phyloP scores from a whole-genome alignment of 2,888 invertebrate genomes.

The Abrostola tripartita region DNA sequence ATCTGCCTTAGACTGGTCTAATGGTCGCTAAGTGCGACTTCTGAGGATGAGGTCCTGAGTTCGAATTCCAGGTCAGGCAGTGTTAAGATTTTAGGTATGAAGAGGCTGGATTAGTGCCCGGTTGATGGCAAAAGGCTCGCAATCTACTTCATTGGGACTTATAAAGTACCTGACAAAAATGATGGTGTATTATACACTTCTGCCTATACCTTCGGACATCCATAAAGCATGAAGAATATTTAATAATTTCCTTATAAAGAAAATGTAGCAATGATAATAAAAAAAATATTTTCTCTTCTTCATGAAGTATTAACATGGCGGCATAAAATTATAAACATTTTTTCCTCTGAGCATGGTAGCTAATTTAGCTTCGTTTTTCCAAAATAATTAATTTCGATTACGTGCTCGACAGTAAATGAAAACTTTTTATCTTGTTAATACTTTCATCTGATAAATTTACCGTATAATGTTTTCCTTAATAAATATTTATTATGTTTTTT shows the following conservation, averaged over 20 bases:
- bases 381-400: conserved; percentile 65
- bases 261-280: background rate
- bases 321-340: background rate
- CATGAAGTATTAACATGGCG: conserved; percentile 1
- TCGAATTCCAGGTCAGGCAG: too few relatives aligned
- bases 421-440: conserved; percentile 34
- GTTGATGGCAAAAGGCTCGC: too few relatives aligned
- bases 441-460: conserved; percentile 15
- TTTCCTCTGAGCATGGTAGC: background rate
- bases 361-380: background rate
- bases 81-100: too few relatives aligned
- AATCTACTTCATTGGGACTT: too few relatives aligned
- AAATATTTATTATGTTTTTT: conserved; percentile 3
- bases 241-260: background rate
- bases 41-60: too few relatives aligned
- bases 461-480: conserved; percentile 7
- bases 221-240: background rate
- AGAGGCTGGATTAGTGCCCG: too few relatives aligned
- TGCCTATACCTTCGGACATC: too few relatives aligned
- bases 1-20: too few relatives aligned
- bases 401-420: conserved; percentile 62
- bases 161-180: too few relatives aligned
- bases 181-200: too few relatives aligned
- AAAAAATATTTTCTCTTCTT: background rate
- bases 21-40: too few relatives aligned